phyloP scores from a whole-genome alignment of 2,888 invertebrate genomes.

The Boloria euphrosyne region DNA sequence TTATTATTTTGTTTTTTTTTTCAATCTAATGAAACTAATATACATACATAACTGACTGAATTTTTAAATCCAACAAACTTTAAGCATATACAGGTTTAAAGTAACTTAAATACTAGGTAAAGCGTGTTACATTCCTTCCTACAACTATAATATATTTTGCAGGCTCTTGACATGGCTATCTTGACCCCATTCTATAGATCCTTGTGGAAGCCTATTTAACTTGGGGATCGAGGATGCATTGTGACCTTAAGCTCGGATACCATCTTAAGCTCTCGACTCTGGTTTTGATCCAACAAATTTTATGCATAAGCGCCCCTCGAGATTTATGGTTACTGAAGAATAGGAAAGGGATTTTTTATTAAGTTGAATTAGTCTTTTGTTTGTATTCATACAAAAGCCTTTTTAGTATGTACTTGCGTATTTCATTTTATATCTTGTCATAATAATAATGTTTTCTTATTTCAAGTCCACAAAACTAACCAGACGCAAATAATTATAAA shows the following conservation, averaged over 20 bases:
- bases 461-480: too few species aligned
- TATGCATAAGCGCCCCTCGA: slow-evolving; percentile 34
- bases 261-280: slow-evolving; percentile 38
- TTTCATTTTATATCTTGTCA: too few species aligned
- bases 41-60: too few species aligned
- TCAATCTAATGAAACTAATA: too few species aligned
- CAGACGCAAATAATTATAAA: too few species aligned
- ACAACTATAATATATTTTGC: neutral
- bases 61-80: too few species aligned
- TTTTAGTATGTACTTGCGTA: too few species aligned
- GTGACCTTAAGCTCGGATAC: slow-evolving; percentile 43
- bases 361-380: slow-evolving; percentile 19
- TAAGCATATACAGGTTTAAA: too few species aligned
- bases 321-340: slow-evolving; percentile 23
- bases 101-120: neutral
- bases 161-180: slow-evolving; percentile 50
- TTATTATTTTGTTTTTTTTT: too few species aligned
- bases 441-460: too few species aligned
- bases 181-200: slow-evolving; percentile 46
- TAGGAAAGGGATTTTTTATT: slow-evolving; percentile 12
- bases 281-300: slow-evolving; percentile 40
- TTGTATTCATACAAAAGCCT: neutral
- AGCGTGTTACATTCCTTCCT: neutral
- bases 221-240: slow-evolving; percentile 51
- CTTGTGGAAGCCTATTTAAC: slow-evolving; percentile 53